Percentiles rank a stretch among this genome's conserved stretches.
phyloP scores from a whole-genome alignment of 1,140 invertebrate species.

The Aphis gossypii region DNA sequence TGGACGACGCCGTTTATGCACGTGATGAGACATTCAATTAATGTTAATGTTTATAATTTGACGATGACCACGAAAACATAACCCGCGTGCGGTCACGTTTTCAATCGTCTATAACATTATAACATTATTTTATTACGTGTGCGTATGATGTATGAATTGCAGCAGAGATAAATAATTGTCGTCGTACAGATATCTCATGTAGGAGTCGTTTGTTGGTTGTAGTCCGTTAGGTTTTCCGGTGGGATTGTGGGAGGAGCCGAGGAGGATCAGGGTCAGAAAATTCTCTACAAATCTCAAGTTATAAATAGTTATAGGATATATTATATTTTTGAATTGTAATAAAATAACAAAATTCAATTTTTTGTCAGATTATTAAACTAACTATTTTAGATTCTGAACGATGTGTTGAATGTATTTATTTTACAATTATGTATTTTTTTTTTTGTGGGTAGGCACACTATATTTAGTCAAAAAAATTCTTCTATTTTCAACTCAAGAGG shows the following conservation, averaged over 20 bases:
- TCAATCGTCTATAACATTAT: not conserved
- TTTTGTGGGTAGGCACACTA: no score
- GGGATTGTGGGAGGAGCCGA: no score
- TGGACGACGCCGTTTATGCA: not conserved
- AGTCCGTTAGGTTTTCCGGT: not conserved
- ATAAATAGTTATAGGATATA: no score
- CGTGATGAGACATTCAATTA: conserved; percentile 15
- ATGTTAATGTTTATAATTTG: conserved; percentile 19
- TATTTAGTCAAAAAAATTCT: no score
- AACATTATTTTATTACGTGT: not conserved
- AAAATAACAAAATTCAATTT: no score
- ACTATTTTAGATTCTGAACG: no score
- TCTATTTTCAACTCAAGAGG: no score
- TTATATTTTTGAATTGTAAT: no score
- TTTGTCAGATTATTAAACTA: no score
- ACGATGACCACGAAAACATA: not conserved
- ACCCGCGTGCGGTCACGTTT: not conserved
- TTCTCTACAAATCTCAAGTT: no score
- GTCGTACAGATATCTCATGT: not conserved
- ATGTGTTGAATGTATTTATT: no score
- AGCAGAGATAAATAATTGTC: not conserved
- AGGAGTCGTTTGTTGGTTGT: not conserved
- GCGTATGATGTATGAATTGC: not conserved
- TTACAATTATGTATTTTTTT: no score
- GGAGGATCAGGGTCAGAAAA: not conserved